Evolutionary conservation across 2,797 vertebrate species (phyloP).

Genomic region (Halcyon leucocephala): DNA sequence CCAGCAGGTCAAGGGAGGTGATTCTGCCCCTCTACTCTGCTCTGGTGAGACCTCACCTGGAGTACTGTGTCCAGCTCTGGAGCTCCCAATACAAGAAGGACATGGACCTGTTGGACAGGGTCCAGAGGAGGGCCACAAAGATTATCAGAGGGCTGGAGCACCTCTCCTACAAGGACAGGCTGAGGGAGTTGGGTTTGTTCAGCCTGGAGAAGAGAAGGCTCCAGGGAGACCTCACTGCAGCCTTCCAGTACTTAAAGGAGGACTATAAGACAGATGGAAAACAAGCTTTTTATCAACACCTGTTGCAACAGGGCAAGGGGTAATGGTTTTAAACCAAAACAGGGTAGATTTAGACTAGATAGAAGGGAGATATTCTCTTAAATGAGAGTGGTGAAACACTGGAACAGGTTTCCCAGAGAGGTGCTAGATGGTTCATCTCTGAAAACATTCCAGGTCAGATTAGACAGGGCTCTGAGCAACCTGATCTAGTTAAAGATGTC

Average conservation of each 20-base stretch:
- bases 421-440: background rate
- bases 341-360: background rate
- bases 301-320: background rate
- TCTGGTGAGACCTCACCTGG: background rate
- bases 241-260: background rate
- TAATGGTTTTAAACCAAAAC: background rate
- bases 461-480: background rate
- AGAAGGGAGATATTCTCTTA: background rate
- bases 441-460: background rate
- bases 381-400: background rate
- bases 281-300: background rate
- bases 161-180: background rate
- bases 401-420: background rate
- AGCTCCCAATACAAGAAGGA: background rate
- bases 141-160: background rate
- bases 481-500: background rate
- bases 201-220: background rate
- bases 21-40: background rate
- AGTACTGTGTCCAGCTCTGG: background rate
- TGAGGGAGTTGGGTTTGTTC: background rate
- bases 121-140: background rate
- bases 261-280: background rate
- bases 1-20: background rate
- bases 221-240: background rate
- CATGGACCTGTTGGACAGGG: background rate